A percentile compares a stretch with the other conserved stretches of the same genome.
Conservation (phyloP, 2,113 vertebrate genomes). For the Periophthalmodon schlosseri region DNA sequence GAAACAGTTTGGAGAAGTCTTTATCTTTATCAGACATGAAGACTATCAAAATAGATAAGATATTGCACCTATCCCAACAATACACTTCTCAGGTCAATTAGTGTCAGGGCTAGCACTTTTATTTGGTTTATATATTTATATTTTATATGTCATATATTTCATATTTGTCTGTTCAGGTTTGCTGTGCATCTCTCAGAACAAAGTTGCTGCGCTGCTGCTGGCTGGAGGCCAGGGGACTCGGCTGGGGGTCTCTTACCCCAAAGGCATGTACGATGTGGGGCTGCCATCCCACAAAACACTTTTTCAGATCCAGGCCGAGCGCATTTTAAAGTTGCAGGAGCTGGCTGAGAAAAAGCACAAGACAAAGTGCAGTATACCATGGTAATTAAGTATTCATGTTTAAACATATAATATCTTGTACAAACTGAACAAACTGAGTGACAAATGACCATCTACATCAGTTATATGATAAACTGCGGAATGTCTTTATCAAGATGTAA, state of each 20-base stretch:
- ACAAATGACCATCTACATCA: too few relatives aligned
- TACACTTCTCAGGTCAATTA: neutral
- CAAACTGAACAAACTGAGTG: neutral
- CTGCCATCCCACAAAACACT: slow-evolving; percentile 95
- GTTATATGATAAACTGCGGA: neutral
- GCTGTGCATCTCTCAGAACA: slow-evolving; percentile 82
- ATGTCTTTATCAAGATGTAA: neutral
- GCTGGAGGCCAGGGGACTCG: slow-evolving; percentile 95
- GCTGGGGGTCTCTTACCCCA: slow-evolving; percentile 91
- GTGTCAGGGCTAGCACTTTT: neutral
- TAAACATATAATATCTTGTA: neutral
- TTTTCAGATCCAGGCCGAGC: slow-evolving; percentile 96
- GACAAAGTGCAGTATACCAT: slow-evolving; percentile 85
- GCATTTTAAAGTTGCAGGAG: slow-evolving; percentile 88
- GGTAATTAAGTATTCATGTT: slow-evolving; percentile 84
- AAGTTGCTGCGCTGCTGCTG: slow-evolving; percentile 88
- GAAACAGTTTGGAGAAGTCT: neutral
- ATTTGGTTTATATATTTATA: neutral
- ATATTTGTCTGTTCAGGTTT: slow-evolving; percentile 76
- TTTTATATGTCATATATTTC: too few relatives aligned
- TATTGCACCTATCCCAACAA: neutral
- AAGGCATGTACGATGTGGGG: slow-evolving; percentile 97
- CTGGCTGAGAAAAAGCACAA: slow-evolving; percentile 82
- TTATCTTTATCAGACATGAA: neutral
- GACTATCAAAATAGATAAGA: slow-evolving; percentile 28